Conservation (phyloP, 2,113 vertebrate genomes). For the Sakesphorus luctuosus region DNA sequence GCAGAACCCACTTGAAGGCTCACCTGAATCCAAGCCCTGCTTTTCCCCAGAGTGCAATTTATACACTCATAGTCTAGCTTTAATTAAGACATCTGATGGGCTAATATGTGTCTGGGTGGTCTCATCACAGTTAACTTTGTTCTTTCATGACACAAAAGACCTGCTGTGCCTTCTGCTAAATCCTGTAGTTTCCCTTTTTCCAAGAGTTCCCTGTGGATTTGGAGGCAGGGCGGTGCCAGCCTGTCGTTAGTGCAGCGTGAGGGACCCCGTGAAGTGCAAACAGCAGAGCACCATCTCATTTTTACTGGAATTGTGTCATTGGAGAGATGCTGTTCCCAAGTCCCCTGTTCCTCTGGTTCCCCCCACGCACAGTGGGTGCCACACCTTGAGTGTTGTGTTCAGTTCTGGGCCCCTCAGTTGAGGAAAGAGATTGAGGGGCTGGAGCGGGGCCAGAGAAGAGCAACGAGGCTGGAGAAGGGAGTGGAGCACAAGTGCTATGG, state of each 20-base stretch:
- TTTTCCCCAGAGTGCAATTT: neutral
- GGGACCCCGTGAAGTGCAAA: neutral
- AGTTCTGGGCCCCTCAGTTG: no score
- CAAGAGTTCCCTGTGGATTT: neutral
- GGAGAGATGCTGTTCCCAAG: neutral
- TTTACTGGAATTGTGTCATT: neutral
- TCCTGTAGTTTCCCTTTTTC: neutral
- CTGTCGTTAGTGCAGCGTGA: neutral
- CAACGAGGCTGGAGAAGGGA: no score
- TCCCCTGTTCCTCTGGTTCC: neutral
- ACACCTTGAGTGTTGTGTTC: no score
- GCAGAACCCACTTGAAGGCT: neutral
- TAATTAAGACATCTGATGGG: neutral
- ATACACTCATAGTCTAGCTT: neutral
- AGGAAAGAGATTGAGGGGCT: no score
- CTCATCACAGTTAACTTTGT: neutral
- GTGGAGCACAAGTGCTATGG: no score
- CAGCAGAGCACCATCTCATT: neutral
- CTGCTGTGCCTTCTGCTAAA: neutral
- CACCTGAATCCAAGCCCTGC: neutral
- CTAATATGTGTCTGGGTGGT: neutral
- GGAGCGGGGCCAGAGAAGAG: no score
- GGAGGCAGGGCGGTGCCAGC: neutral
- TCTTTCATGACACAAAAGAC: neutral
- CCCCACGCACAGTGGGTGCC: neutral